These are phyloP conservation scores for Trissonchulus sp. DNA, from an alignment of 2,888 invertebrate genomes.

Conservation along the genomic window DNA sequence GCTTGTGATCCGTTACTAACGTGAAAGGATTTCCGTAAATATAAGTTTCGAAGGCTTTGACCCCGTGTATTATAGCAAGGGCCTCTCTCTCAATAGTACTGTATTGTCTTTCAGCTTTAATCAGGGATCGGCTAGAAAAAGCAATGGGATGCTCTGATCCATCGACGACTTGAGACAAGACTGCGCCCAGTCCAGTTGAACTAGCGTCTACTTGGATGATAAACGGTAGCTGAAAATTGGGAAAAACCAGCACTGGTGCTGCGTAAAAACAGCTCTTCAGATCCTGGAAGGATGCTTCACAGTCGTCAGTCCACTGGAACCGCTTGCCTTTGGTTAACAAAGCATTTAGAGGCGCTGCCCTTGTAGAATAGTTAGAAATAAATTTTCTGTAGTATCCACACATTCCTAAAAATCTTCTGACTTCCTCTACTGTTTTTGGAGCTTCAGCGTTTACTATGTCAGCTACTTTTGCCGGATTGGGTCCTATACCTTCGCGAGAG, in stretches of 20 bases:
- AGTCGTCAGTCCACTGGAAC: no score
- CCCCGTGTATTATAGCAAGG: constrained; percentile 34
- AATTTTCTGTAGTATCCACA: constrained; percentile 21
- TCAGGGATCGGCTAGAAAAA: constrained; percentile 30
- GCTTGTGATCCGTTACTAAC: constrained; percentile 28
- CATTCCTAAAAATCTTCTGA: constrained; percentile 22
- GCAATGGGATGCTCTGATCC: constrained; percentile 25
- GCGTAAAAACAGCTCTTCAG: background rate
- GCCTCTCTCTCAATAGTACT: constrained; percentile 32
- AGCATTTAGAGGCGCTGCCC: constrained; percentile 10
- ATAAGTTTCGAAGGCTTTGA: constrained; percentile 26
- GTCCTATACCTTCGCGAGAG: constrained; percentile 7
- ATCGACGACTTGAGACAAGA: no score
- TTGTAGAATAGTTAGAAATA: background rate
- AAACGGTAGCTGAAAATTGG: constrained; percentile 16
- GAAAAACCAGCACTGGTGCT: constrained; percentile 22
- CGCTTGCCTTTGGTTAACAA: background rate
- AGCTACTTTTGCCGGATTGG: constrained; percentile 7
- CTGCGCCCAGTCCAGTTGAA: no score
- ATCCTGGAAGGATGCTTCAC: no score
- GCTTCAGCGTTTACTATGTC: background rate
- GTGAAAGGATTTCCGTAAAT: constrained; percentile 4
- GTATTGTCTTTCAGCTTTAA: constrained; percentile 32
- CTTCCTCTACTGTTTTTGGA: constrained; percentile 2
- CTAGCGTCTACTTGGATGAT: constrained; percentile 22